Evolutionary conservation across 2,797 vertebrate genomes (phyloP), one percentile per base, ranked within the genome.

Genomic region (Anabacerthia variegaticeps): DNA sequence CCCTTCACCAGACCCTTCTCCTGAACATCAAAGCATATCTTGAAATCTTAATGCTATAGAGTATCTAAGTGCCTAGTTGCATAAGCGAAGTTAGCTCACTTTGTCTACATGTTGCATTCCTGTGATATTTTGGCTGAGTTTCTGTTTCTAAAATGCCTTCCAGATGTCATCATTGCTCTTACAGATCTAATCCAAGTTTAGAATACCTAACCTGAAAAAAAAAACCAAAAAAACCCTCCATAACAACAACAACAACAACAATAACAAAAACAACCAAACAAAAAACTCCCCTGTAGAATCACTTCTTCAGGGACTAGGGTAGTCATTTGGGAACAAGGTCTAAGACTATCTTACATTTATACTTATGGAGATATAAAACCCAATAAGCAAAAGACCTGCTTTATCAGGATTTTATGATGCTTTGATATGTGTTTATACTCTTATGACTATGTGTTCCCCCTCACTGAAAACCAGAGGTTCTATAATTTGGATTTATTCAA

Each of bases 81-180:
- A 79, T 80, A 96, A 91, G 77, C 0, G 2, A 92, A 82, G 52
- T 87, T 84, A 95, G 83, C 83, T 93, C 84, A 85, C 89, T 96
- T 93, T 1, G 23, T 93, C 86, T 96, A 96, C 94, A 95, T 97
- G 89, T 91, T 97, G 63, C 86, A 94, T 97, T 97, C 91, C 63
- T 94, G 43, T 95, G 76, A 83, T 88, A 88, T 82, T 96, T 93
- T 97, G 95, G 69, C 92, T 92, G 65, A 95, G 76, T 96, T 91
- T 97, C 88, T 95, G 37, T 78, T 91, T 49, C 48, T 89, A 79
- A 96, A 97, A 98, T 97, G 82, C 77, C 54, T 98, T 98, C 97
- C 98, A 97, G 96, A 97, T 97, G 96, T 79, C 74, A 94, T 88
- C 85, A 84, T 65, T 88, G 58, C 92, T 96, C 46, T 92, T 95